Evolutionary conservation across 2,797 vertebrate species (phyloP).

Genomic region (Myotis planiceps): DNA sequence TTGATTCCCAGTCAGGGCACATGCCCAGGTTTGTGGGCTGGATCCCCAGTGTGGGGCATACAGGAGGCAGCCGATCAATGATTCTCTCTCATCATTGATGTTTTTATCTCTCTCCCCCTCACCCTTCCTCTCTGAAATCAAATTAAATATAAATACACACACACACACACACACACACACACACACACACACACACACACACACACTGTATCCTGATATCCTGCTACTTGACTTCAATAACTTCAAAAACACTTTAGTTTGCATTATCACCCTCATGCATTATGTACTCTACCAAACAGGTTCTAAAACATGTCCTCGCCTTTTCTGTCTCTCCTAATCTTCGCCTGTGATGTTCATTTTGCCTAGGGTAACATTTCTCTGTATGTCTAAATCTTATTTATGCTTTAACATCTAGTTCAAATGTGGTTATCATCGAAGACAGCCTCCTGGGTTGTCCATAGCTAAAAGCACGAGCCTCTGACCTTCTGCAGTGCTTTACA

Average conservation of each 20-base stretch:
- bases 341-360: neutral
- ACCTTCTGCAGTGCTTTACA: neutral
- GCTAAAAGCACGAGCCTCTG: neutral
- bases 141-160: too few relatives aligned
- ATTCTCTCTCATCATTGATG: too few relatives aligned
- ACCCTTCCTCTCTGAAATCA: too few relatives aligned
- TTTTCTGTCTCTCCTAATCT: neutral
- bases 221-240: neutral
- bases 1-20: too few relatives aligned
- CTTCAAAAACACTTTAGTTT: conserved; percentile 20
- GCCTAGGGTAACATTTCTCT: neutral
- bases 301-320: neutral
- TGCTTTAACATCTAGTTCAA: neutral
- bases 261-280: neutral
- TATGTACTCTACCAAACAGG: neutral
- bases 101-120: too few relatives aligned
- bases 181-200: too few relatives aligned
- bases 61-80: too few relatives aligned
- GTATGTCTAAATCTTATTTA: conserved; percentile 1
- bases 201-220: neutral
- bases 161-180: too few relatives aligned
- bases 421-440: neutral
- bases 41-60: too few relatives aligned
- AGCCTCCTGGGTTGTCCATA: neutral
- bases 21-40: too few relatives aligned